Evolutionary conservation across 35 echinoderm and acorn worm species (phyloP).

Genomic region (Stichopus chloronotus): DNA sequence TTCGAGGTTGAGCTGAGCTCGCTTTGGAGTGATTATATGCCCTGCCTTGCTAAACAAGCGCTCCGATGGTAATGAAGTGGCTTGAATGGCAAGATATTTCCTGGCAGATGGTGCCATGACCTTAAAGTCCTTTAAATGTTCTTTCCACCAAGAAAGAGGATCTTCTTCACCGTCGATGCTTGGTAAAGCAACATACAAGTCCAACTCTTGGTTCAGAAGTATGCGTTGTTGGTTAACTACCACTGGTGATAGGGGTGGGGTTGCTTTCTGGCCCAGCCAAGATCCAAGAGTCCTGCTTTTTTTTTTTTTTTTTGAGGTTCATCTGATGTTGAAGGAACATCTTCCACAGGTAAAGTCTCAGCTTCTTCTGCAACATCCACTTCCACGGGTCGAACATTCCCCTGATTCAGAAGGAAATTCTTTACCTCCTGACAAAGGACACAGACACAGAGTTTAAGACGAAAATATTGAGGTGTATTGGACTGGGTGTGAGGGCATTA

Average conservation of each 20-base stretch:
- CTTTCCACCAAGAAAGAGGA: conserved; percentile 54
- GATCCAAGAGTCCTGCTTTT: background rate
- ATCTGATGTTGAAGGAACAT: no score
- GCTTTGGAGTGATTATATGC: conserved; percentile 27
- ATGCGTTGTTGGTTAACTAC: background rate
- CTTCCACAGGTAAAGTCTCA: no score
- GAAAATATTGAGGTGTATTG: no score
- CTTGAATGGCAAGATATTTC: conserved; percentile 45
- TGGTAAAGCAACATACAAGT: conserved; percentile 1
- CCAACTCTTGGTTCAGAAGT: background rate
- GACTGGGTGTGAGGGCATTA: no score
- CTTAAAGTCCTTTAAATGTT: conserved; percentile 7
- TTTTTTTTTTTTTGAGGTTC: background rate
- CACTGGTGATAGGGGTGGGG: background rate
- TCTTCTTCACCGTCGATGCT: background rate
- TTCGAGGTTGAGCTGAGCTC: conserved; percentile 27
- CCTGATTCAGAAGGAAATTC: no score
- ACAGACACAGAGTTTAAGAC: no score
- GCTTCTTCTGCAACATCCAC: no score
- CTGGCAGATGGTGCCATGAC: background rate
- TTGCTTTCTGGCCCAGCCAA: background rate
- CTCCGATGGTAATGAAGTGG: conserved; percentile 46
- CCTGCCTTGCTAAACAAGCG: conserved; percentile 64
- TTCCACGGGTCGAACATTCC: no score
- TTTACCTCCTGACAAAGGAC: no score